Evolutionary conservation across 2,888 invertebrate genomes (phyloP), one percentile per base, ranked within the genome.

Genomic region (Protodeltote pygarga): DNA sequence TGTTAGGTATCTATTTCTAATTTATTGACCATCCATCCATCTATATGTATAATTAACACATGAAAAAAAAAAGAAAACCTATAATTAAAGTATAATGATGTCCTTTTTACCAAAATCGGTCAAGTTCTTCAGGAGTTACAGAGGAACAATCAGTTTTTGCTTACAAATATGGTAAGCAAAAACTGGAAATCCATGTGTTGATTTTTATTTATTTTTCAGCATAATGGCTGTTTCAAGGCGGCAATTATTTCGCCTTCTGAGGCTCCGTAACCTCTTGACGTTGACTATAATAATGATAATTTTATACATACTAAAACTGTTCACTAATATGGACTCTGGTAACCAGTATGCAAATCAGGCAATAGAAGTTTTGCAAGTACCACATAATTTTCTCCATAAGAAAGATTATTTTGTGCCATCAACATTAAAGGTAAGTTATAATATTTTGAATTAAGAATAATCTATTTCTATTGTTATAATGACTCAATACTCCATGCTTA

Each of bases 181-280:
- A n/a, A n/a, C n/a, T n/a, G n/a, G n/a, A n/a, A n/a, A n/a, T n/a
- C n/a, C n/a, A n/a, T n/a, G n/a, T n/a, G n/a, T n/a, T n/a, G n/a
- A 25, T 3, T 32, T 9, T 4, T 19, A 9, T 31, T 28, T 40
- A 2, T 37, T 51, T 57, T 58, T 29, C 38, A 46, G 64, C 40
- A 64, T 32, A 14, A 73, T 71, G 70, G 46, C 58, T 39, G 58
- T 69, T 3, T 68, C 85, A 48, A 68, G 85, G 42, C 72, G 88
- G 1, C 70, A 75, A 35, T 31, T 79, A 6, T 44, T 74, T 15
- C 80, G 89, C n/a, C 50, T 87, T 2, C 48, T 89, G 5, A 76
- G 83, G 45, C 28, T 85, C 1, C 76, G 87, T 1, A 88, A 85
- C 48, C 75, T 90, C 1, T 8, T 84, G 1, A 51, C 75, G n/a